Percentiles rank a stretch among this genome's conserved stretches.
phyloP scores from a whole-genome alignment of 53 echinoderm and acorn worm genomes.

The Mesocentrotus franciscanus region DNA sequence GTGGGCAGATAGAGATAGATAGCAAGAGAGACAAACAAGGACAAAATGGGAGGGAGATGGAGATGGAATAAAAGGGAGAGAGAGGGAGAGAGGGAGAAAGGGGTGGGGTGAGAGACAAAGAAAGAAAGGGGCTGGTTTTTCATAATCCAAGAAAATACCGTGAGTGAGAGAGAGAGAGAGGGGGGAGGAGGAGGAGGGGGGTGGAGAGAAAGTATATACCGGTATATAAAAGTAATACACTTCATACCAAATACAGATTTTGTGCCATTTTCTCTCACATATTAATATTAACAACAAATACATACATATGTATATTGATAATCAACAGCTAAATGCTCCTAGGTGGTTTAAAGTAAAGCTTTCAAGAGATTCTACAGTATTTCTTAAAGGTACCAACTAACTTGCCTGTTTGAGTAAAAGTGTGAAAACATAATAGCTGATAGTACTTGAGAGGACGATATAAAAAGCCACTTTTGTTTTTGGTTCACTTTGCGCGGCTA shows the following conservation, averaged over 20 bases:
- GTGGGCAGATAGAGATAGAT: neutral
- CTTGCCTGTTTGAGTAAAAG: too few relatives aligned
- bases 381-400: neutral
- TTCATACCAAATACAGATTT: too few relatives aligned
- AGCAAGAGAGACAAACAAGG: neutral
- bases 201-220: neutral
- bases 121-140: neutral
- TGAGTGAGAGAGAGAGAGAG: neutral
- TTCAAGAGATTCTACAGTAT: neutral
- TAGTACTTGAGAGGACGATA: too few relatives aligned
- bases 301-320: too few relatives aligned
- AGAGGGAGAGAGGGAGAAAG: neutral
- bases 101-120: neutral
- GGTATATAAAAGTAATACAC: too few relatives aligned
- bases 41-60: too few relatives aligned
- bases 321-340: too few relatives aligned
- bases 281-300: too few relatives aligned
- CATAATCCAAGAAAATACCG: too few relatives aligned
- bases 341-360: neutral
- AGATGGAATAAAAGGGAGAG: too few relatives aligned
- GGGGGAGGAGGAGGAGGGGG: neutral
- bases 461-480: neutral
- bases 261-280: too few relatives aligned
- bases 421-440: too few relatives aligned
- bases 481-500: neutral